Evolutionary conservation across 2,797 vertebrate genomes (phyloP).

Genomic region (Amphiprion clarkii): DNA sequence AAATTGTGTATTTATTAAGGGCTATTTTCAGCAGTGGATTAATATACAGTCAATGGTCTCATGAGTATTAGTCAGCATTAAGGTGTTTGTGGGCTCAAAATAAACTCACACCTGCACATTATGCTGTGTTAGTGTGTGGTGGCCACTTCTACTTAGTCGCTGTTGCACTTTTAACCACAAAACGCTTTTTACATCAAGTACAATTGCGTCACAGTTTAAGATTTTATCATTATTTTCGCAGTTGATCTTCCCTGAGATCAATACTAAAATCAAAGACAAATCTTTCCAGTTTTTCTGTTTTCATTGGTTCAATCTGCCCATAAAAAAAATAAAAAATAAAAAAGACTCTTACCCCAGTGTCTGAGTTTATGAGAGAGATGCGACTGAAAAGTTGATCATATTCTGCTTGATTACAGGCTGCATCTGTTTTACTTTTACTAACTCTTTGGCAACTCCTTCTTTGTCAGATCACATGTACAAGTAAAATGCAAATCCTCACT

Average conservation of each 20-base stretch:
- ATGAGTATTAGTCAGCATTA: slow-evolving; percentile 2
- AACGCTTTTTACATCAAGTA: slow-evolving; percentile 6
- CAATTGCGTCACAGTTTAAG: slow-evolving; percentile 41
- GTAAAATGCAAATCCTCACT: slow-evolving; percentile 23
- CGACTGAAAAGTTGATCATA: slow-evolving; percentile 50
- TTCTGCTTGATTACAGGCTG: slow-evolving; percentile 41
- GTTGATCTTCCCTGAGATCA: slow-evolving; percentile 45
- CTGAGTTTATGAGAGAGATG: slow-evolving; percentile 36
- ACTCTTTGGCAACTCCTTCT: slow-evolving; percentile 15
- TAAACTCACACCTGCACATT: slow-evolving; percentile 5
- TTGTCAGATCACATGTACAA: slow-evolving; percentile 8
- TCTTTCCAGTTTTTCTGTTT: slow-evolving; percentile 7
- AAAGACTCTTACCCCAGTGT: slow-evolving; percentile 40
- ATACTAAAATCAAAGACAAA: slow-evolving; percentile 46
- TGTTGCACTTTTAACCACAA: slow-evolving; percentile 22
- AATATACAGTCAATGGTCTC: slow-evolving; percentile 6
- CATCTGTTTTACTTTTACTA: slow-evolving; percentile 15
- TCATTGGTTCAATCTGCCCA: slow-evolving; percentile 41
- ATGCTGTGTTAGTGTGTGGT: background rate
- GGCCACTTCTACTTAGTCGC: slow-evolving; percentile 10
- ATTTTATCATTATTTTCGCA: slow-evolving; percentile 52
- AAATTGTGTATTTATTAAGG: background rate
- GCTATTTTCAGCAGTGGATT: slow-evolving; percentile 12
- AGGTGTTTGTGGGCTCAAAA: background rate
- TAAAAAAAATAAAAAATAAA: slow-evolving; percentile 41